Percentiles rank a stretch among this genome's conserved stretches.
These are phyloP conservation scores for Parascotia fuliginaria DNA, from an alignment of 2,888 invertebrate species.

Conservation along the genomic window DNA sequence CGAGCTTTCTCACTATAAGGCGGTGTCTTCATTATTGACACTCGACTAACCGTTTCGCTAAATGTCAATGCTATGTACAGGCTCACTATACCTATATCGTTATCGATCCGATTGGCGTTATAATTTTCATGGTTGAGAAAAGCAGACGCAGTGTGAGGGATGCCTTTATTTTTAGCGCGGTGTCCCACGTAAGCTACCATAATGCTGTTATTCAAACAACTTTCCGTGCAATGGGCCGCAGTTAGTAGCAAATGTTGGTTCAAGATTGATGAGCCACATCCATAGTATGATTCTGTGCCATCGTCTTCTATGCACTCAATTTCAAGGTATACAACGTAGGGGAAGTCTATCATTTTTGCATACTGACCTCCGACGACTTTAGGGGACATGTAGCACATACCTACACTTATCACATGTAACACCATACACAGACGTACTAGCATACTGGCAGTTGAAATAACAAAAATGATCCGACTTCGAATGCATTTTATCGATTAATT, in stretches of 20 bases:
- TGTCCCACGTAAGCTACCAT: slow-evolving; percentile 27
- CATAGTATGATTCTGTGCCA: neutral
- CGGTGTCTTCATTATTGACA: slow-evolving; percentile 35
- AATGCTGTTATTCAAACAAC: neutral
- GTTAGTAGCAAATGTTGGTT: slow-evolving; percentile 49
- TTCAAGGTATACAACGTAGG: slow-evolving; percentile 40
- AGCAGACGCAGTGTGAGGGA: neutral
- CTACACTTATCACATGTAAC: neutral
- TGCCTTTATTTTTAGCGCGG: slow-evolving; percentile 8
- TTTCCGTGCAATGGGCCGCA: slow-evolving; percentile 50
- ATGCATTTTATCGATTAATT: neutral
- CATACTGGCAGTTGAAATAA: neutral
- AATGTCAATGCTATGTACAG: slow-evolving; percentile 20
- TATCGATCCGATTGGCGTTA: accelerated
- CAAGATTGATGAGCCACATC: slow-evolving; percentile 54
- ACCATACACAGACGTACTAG: neutral
- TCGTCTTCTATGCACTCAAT: slow-evolving; percentile 15
- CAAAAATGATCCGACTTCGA: neutral
- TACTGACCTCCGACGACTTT: slow-evolving; percentile 2
- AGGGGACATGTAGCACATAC: neutral
- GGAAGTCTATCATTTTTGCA: slow-evolving; percentile 24
- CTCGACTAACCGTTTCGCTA: slow-evolving; percentile 17
- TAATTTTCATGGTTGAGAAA: slow-evolving; percentile 26
- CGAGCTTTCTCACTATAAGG: slow-evolving; percentile 18
- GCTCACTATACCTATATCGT: slow-evolving; percentile 40